These are phyloP conservation scores for Accipiter virgatus DNA, from an alignment of 2,113 vertebrate genomes.

Conservation along the genomic window DNA sequence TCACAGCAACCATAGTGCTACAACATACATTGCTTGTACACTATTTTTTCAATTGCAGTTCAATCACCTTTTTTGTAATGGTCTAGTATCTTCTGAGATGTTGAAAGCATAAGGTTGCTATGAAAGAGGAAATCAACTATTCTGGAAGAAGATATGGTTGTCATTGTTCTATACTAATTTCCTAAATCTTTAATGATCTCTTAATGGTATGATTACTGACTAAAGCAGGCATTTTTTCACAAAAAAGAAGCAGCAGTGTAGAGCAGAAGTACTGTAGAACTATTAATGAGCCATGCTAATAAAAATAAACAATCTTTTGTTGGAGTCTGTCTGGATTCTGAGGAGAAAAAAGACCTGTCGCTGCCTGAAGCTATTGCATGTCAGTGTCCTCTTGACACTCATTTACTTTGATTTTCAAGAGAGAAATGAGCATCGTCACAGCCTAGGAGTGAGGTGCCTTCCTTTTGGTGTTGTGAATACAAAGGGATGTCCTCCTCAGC, in stretches of 20 bases:
- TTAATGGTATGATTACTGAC: neutral
- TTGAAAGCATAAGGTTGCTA: neutral
- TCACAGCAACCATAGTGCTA: neutral
- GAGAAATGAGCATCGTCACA: neutral
- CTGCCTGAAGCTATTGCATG: neutral
- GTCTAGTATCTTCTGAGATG: neutral
- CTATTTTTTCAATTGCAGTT: neutral
- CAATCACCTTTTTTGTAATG: neutral
- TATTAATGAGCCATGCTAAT: neutral
- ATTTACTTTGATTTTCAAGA: constrained; percentile 13
- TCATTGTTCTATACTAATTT: neutral
- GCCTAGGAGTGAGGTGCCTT: neutral
- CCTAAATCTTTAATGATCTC: neutral
- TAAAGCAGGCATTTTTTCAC: neutral
- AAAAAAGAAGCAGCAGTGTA: neutral
- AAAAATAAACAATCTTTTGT: neutral
- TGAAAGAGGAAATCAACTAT: neutral
- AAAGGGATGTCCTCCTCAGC: neutral
- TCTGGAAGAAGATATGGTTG: neutral
- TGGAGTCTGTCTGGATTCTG: neutral
- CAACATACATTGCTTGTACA: rapidly evolving
- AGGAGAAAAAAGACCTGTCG: neutral
- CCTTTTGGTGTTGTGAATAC: neutral
- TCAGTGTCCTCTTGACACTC: constrained; percentile 19
- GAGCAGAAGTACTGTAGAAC: neutral